Percentiles rank a stretch among this genome's conserved stretches.
These are phyloP conservation scores for Furcula furcula DNA, from an alignment of 2,888 invertebrate species.

Conservation along the genomic window DNA sequence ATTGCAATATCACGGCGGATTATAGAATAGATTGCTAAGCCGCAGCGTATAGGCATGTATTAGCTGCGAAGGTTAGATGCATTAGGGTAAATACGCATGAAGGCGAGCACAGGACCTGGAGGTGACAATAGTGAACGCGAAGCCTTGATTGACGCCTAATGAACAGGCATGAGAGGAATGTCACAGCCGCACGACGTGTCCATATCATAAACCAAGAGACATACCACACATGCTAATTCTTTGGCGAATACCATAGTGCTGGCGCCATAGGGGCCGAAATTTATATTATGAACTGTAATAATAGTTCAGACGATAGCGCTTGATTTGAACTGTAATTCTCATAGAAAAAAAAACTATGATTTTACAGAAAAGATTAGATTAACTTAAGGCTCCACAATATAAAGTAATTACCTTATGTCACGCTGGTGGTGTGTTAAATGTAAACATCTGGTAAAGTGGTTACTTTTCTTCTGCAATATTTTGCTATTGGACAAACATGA, in stretches of 20 bases:
- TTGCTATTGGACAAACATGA: too few relatives aligned
- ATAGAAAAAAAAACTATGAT: too few relatives aligned
- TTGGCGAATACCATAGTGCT: neutral
- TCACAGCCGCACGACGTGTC: slow-evolving; percentile 48
- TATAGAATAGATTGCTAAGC: slow-evolving; percentile 10
- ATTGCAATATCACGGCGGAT: slow-evolving; percentile 14
- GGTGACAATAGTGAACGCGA: slow-evolving; percentile 39
- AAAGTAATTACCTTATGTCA: too few relatives aligned
- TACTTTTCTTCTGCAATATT: too few relatives aligned
- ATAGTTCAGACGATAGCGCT: too few relatives aligned
- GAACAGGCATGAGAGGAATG: slow-evolving; percentile 50
- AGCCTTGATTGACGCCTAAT: slow-evolving; percentile 42
- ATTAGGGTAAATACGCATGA: slow-evolving; percentile 48
- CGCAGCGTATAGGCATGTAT: slow-evolving; percentile 8
- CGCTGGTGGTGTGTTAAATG: too few relatives aligned
- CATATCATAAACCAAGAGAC: slow-evolving; percentile 29
- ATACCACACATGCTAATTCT: slow-evolving; percentile 15
- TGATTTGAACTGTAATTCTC: too few relatives aligned
- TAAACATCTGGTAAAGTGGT: too few relatives aligned
- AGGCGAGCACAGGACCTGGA: slow-evolving; percentile 36
- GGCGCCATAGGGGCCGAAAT: too few relatives aligned
- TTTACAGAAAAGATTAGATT: too few relatives aligned
- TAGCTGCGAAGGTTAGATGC: slow-evolving; percentile 40
- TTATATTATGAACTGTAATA: too few relatives aligned
- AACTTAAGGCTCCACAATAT: too few relatives aligned